phyloP scores from a whole-genome alignment of 2,113 vertebrate genomes.

The Junco hyemalis region DNA sequence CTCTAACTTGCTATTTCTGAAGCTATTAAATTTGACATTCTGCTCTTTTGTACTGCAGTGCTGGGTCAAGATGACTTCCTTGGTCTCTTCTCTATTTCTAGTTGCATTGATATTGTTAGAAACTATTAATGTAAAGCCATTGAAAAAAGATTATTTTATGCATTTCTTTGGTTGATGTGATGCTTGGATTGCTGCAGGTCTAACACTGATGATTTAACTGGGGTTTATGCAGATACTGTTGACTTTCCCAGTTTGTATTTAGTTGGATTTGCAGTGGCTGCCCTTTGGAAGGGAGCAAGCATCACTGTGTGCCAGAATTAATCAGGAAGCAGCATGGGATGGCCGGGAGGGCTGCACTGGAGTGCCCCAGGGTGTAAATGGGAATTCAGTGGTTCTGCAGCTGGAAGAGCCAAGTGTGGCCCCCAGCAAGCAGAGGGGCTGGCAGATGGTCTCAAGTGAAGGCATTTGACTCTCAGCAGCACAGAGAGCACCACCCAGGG shows the following conservation, averaged over 20 bases:
- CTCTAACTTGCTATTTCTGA: not conserved
- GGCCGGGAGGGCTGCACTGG: not conserved
- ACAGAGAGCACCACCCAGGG: not conserved
- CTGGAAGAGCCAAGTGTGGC: not conserved
- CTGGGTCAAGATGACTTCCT: not conserved
- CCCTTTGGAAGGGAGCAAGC: not conserved
- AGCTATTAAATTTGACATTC: not conserved
- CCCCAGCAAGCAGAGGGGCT: not conserved
- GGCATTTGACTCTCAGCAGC: not conserved
- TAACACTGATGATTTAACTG: not conserved
- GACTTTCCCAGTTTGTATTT: not conserved
- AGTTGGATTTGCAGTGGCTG: not conserved
- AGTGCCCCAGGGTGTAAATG: no score
- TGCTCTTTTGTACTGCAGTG: not conserved
- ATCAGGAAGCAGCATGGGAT: not conserved
- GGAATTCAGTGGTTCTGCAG: not conserved
- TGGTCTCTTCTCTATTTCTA: not conserved
- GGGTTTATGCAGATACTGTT: not conserved
- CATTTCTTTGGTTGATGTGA: not conserved
- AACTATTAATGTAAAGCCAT: not conserved
- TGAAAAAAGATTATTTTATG: not conserved
- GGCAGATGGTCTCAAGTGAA: not conserved
- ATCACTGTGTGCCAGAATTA: accelerated
- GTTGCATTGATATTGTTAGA: not conserved
- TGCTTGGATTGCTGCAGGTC: not conserved